These are phyloP conservation scores for Lutjanus argentimaculatus DNA, from an alignment of 2,797 vertebrate genomes.

Conservation along the genomic window DNA sequence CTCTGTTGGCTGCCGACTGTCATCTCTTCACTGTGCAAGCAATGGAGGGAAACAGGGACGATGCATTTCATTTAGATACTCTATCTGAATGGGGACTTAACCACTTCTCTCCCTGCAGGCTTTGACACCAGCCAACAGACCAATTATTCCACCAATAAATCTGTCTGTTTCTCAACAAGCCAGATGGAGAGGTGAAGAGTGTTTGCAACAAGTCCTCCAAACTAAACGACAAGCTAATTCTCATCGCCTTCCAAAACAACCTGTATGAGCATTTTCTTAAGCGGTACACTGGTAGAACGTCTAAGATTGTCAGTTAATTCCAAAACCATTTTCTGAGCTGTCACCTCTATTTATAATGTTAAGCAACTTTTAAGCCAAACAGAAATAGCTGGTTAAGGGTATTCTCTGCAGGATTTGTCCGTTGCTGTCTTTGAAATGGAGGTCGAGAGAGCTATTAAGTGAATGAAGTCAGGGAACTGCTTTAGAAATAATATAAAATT, in stretches of 20 bases:
- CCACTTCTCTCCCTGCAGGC: slow-evolving; percentile 14
- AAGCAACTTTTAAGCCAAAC: no score
- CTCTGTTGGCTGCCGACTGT: slow-evolving; percentile 66
- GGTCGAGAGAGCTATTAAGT: no score
- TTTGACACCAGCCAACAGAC: slow-evolving; percentile 24
- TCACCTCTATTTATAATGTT: no score
- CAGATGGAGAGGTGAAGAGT: slow-evolving; percentile 1
- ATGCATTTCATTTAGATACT: slow-evolving; percentile 49
- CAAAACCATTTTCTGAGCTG: no score
- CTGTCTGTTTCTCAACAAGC: slow-evolving; percentile 1
- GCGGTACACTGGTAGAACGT: background rate
- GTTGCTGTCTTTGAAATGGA: no score
- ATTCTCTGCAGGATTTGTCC: no score
- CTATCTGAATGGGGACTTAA: slow-evolving; percentile 24
- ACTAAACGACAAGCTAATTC: background rate
- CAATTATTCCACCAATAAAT: slow-evolving; percentile 13
- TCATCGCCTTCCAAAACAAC: background rate
- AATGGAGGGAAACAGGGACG: slow-evolving; percentile 18
- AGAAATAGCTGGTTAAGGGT: no score
- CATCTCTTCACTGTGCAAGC: slow-evolving; percentile 52
- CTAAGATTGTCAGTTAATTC: no score
- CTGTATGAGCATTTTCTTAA: background rate
- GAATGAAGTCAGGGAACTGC: no score
- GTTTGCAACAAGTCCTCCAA: slow-evolving; percentile 6
- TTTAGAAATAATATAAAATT: no score